These are phyloP conservation scores for Romanogobio albipinnatus DNA, from an alignment of 2,113 vertebrate genomes.

Conservation along the genomic window DNA sequence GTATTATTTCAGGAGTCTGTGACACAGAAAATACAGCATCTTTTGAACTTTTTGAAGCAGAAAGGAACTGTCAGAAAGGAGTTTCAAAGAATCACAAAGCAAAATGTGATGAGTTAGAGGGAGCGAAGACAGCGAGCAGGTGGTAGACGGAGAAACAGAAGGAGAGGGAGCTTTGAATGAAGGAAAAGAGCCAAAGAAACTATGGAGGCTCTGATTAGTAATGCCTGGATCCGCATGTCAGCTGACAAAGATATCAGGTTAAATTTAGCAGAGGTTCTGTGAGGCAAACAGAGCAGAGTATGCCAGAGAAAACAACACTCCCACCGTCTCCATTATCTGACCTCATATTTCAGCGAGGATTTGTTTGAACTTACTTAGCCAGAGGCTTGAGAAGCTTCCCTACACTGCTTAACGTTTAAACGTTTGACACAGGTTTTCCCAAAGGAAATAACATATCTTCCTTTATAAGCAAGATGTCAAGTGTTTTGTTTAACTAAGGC, in stretches of 20 bases:
- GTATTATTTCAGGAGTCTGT: neutral
- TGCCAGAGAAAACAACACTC: slow-evolving; percentile 45
- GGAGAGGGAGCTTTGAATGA: neutral
- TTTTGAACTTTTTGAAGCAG: neutral
- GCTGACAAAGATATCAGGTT: slow-evolving; percentile 61
- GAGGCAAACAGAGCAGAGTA: slow-evolving; percentile 47
- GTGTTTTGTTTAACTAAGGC: slow-evolving; percentile 3
- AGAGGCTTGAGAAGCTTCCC: neutral
- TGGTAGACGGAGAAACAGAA: slow-evolving; percentile 18
- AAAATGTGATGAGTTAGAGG: slow-evolving; percentile 7
- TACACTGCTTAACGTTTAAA: neutral
- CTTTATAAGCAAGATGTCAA: neutral
- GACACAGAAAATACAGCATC: neutral
- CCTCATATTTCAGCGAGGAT: slow-evolving; percentile 38
- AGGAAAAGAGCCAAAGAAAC: slow-evolving; percentile 22
- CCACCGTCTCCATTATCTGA: slow-evolving; percentile 36
- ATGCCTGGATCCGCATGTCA: slow-evolving; percentile 54
- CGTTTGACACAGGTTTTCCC: neutral
- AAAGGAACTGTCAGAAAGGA: neutral
- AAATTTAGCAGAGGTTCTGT: slow-evolving; percentile 58
- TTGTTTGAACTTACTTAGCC: slow-evolving; percentile 21
- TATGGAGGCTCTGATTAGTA: slow-evolving; percentile 48
- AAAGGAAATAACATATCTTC: neutral
- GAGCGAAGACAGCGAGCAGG: neutral
- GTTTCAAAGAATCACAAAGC: neutral